Evolutionary conservation across 2,797 vertebrate genomes (phyloP).

Genomic region (Manis pentadactyla): DNA sequence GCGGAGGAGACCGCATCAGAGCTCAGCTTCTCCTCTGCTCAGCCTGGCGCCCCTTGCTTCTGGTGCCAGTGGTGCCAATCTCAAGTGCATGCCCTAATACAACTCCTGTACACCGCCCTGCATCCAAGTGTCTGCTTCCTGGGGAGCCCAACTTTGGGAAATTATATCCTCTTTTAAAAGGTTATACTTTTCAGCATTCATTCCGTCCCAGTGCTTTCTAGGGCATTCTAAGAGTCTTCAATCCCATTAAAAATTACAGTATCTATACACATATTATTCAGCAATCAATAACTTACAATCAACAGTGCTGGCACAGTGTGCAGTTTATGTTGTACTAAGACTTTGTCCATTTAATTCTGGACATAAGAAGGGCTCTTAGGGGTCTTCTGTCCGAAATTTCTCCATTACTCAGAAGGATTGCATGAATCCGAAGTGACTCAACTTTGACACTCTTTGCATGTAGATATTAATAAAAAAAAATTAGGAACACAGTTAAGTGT

Average conservation of each 20-base stretch:
- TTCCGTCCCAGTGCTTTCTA: not conserved
- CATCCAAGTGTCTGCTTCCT: not conserved
- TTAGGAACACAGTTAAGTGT: not conserved
- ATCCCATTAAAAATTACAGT: not conserved
- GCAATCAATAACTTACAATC: not conserved
- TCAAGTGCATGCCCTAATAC: not conserved
- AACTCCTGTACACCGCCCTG: not conserved
- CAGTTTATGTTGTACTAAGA: not conserved
- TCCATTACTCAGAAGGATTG: not conserved
- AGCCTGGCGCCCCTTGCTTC: not conserved
- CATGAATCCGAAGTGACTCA: not conserved
- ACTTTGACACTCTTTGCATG: not conserved
- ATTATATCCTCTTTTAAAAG: not conserved
- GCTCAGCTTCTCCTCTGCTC: not conserved
- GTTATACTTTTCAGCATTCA: not conserved
- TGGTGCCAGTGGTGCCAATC: not conserved
- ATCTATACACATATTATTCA: not conserved
- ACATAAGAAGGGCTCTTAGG: not conserved
- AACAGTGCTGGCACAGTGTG: not conserved
- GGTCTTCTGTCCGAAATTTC: not conserved
- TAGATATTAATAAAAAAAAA: conserved; percentile 7
- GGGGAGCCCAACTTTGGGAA: not conserved
- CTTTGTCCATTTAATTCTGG: not conserved
- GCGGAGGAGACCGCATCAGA: not conserved
- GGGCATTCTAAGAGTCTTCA: not conserved